Percentiles rank a stretch among this genome's conserved stretches.
phyloP scores from a whole-genome alignment of 2,797 vertebrate species.

The Chromis chromis region DNA sequence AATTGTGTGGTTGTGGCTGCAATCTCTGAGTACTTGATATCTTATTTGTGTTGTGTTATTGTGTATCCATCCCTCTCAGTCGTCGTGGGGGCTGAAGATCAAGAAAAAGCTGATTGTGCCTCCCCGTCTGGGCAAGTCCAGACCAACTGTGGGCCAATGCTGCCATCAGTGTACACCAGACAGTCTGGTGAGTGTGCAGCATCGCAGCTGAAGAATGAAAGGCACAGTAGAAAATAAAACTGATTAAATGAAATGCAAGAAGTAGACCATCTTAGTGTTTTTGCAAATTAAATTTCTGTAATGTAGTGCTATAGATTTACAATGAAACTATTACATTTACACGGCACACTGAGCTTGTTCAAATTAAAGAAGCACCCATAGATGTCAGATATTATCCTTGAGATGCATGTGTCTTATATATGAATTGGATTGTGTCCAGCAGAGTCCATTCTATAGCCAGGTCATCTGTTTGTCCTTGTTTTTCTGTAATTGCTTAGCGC shows the following conservation, averaged over 20 bases:
- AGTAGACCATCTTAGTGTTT: too few species aligned
- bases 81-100: constrained; percentile 79
- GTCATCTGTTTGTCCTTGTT: constrained; percentile 26
- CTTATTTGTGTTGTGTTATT: constrained; percentile 36
- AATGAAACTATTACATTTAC: constrained; percentile 2
- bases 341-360: constrained; percentile 6
- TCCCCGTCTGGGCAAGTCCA: constrained; percentile 86
- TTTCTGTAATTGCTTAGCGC: constrained; percentile 54
- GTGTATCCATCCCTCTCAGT: constrained; percentile 53
- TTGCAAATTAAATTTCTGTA: not conserved
- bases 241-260: too few species aligned
- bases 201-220: not conserved
- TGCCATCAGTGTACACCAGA: constrained; percentile 92
- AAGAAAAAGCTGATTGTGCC: constrained; percentile 79
- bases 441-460: constrained; percentile 1
- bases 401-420: not conserved
- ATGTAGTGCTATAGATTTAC: not conserved
- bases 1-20: not conserved
- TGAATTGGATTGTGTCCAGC: constrained; percentile 6
- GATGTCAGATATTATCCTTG: constrained; percentile 7
- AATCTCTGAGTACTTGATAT: constrained; percentile 8
- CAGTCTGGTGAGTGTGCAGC: constrained; percentile 88
- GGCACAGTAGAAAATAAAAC: not conserved
- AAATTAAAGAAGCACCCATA: too few species aligned
- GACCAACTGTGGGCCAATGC: constrained; percentile 86